Evolutionary conservation across 2,113 vertebrate species (phyloP), one percentile per base, ranked within the genome.

Genomic region (Tricholaema leucomelas): DNA sequence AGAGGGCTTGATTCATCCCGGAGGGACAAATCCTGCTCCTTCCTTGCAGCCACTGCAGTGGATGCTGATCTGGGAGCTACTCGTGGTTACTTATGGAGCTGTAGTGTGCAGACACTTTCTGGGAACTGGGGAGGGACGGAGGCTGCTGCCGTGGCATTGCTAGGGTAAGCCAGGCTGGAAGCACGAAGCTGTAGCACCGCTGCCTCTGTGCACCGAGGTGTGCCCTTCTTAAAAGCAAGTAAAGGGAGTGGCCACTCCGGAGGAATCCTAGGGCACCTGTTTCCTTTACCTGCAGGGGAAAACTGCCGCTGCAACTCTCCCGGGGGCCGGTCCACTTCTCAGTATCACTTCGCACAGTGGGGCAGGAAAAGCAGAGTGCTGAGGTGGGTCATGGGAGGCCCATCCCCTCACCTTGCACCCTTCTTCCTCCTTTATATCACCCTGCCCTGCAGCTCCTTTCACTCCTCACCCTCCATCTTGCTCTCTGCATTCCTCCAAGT

Each of bases 201-300:
- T 38, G 42, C 9, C 19, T 46, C 73, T 0, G 0, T 52, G 64
- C 56, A 46, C 10, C 0, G 2, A 59, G 18, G 2, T 46, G 59
- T 35, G 11, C 4, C 0, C 0, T 36, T 64, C 67, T 76, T 67
- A 67, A 71, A 38, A 60, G 38, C 3, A 1, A 72, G 46, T 25
- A 42, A 33, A 38, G 13, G 44, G 27, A 65, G 31, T 38, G 48
- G 65, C 16, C 7, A 6, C 14, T 6, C 54, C 10, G 15, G 20
- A 50, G 20, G 23, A 40, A 31, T 42, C 30, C 24, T n/a, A 28
- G 2, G 0, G 25, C 27, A 44, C 36, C 67, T 54, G 20, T 15
- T 21, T 65, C 23, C 50, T 74, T 61, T 18, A 10, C 52, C 27
- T 48, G 21, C 44, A 27, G 27, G 33, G 42, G 4, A 52, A 3